Evolutionary conservation across 2,113 vertebrate genomes (phyloP), one percentile per base, ranked within the genome.

Genomic region (Regulus satrapa): DNA sequence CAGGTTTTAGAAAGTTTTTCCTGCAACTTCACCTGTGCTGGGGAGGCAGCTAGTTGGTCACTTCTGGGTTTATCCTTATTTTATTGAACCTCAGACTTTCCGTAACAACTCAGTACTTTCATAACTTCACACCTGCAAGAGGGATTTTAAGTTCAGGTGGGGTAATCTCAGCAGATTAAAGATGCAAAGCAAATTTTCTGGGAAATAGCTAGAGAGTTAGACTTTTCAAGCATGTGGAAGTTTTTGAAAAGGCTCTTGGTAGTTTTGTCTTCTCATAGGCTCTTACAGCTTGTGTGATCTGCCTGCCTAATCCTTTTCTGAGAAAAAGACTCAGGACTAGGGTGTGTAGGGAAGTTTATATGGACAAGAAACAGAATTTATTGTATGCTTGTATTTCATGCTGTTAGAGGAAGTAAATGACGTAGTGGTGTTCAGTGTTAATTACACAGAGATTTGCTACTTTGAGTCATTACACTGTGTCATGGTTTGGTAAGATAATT

Each of bases 401-500:
- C 59, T 84, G 10, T 62, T 86, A 31, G 26, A 66, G 26, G 34
- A 81, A 68, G 48, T 81, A 74, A 87, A 75, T 20, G 55, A 34
- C 5, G 3, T 59, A 59, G 25, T 64, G 31, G 18, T 83, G 36
- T 32, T 79, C 49, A 20, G 7, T 72, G 48, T 63, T 87, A 86
- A 84, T 77, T 89, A 46, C 41, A 24, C 5, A 81, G 68, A 83
- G 34, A 81, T 77, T 46, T 1, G 3, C 32, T 48, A 2, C 48
- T 94, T 58, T 46, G 81, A 92, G 51, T 46, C 32, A 51, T 76
- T 66, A 14, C 18, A 24, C 29, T 59, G 18, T 2, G 1, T n/a
- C 51, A 12, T 52, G 43, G 26, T 48, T 87, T 71, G 46, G 19
- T 67, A 55, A 80, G 77, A 67, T 77, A 94, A 86, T 87, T 92